Evolutionary conservation across 30 jellyfish, hydroid and myxozoan genomes (phyloP), one percentile per base, ranked within the genome.

Genomic region (Hydra vulgaris): DNA sequence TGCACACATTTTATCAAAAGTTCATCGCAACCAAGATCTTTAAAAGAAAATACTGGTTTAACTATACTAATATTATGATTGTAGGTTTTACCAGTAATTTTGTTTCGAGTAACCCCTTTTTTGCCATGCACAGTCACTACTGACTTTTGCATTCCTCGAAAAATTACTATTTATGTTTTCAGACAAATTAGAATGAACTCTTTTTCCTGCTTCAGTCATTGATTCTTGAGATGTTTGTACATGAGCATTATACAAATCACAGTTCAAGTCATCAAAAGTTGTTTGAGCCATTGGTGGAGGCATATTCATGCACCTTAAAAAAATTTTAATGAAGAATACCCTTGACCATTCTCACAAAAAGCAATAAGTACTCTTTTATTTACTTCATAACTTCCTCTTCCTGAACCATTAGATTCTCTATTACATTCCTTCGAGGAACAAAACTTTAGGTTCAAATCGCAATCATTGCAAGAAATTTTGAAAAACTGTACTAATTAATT

Each of bases 281-380:
- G 25, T n/a, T 68, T 68, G 15, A 20, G 25, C 15, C 75, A 68
- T 23, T 23, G 27, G 25, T 68, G 75, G 27, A 1, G 86, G 89
- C 89, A 82, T 82, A 82, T 72, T 82, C 85, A 82, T 69, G 74
- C 27, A 54, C 75, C 73, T 81, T 75, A 73, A 16, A 24, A 69
- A 81, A 74, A 1, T 54, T 81, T 81, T 76, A 40, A 40, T 40
- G 12, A 12, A n/a, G 12, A 40, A 40, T 40, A 40, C 5, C 61
- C 61, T 12, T 40, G 61, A 40, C 61, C 61, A 40, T 40, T 40
- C 61, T 40, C 61, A 3, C 88, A 83, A 71, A 81, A 81, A 17
- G 88, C 87, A 17, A 81, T 53, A 18, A 53, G 5, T 18, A 81
- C 82, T 18, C 61, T 40, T 40, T 40, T 40, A 40, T 40, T 40